phyloP scores from a whole-genome alignment of 2,797 vertebrate genomes.

The Hafferia zeledoni region DNA sequence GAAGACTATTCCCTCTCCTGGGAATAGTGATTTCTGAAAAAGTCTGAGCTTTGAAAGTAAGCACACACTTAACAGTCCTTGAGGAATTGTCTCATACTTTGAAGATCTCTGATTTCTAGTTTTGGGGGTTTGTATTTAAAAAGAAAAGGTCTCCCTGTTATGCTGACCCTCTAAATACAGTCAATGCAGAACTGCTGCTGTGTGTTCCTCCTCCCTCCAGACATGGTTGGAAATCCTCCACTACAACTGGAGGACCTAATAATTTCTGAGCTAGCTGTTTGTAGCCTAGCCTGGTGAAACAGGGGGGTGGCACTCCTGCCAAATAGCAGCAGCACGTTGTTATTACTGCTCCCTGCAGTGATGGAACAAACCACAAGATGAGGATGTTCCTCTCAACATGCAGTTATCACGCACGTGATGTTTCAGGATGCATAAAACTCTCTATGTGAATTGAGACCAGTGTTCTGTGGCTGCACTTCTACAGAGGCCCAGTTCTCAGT shows the following conservation, averaged over 20 bases:
- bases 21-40: background rate
- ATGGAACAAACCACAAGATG: background rate
- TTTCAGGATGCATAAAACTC: background rate
- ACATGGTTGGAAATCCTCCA: background rate
- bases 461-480: background rate
- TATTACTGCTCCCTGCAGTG: background rate
- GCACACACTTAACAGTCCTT: background rate
- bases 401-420: background rate
- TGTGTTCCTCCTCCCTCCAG: background rate
- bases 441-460: background rate
- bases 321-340: background rate
- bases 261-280: background rate
- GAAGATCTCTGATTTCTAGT: background rate
- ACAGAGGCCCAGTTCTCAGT: background rate
- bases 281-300: background rate
- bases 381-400: background rate
- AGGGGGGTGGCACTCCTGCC: background rate
- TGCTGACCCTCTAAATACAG: background rate
- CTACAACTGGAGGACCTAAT: background rate
- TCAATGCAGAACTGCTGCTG: background rate
- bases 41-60: background rate
- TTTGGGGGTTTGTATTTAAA: background rate
- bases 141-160: background rate
- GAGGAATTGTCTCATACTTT: background rate
- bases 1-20: too few species aligned